Evolutionary conservation across 2,888 invertebrate species (phyloP).

Genomic region (Chromoteleia sp.): DNA sequence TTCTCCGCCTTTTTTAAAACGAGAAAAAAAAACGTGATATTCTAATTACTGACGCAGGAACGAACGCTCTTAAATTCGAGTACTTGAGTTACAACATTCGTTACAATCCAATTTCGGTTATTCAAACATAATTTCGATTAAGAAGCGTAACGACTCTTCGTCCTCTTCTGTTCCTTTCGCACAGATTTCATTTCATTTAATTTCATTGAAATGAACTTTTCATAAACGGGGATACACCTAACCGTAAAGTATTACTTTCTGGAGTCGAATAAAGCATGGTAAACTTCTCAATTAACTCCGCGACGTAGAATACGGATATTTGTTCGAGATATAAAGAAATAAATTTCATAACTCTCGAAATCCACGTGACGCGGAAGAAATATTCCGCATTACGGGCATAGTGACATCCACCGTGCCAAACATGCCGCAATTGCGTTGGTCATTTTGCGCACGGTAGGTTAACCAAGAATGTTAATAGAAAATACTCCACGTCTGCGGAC

Average conservation of each 20-base stretch:
- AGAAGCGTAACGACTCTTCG: too few species aligned
- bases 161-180: too few species aligned
- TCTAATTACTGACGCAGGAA: too few species aligned
- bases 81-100: too few species aligned
- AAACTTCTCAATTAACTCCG: not conserved
- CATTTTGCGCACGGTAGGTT: conserved; percentile 80
- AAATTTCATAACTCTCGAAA: conserved; percentile 54
- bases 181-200: too few species aligned
- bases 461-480: conserved; percentile 84
- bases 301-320: not conserved
- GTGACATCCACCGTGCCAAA: conserved; percentile 65
- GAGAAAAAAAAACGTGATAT: not conserved
- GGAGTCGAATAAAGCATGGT: not conserved
- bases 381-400: conserved; percentile 51
- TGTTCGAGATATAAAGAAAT: conserved; percentile 18
- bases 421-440: conserved; percentile 79
- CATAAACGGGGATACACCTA: too few species aligned
- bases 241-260: too few species aligned
- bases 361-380: conserved; percentile 48
- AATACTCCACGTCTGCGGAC: conserved; percentile 80
- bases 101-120: too few species aligned
- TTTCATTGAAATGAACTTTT: too few species aligned
- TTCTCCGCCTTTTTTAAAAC: not conserved
- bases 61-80: too few species aligned
- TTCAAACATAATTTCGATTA: too few species aligned